Evolutionary conservation across 92 coral and sea anemone genomes (phyloP), one percentile per base, ranked within the genome.

Genomic region (Epizoanthus stellaris): DNA sequence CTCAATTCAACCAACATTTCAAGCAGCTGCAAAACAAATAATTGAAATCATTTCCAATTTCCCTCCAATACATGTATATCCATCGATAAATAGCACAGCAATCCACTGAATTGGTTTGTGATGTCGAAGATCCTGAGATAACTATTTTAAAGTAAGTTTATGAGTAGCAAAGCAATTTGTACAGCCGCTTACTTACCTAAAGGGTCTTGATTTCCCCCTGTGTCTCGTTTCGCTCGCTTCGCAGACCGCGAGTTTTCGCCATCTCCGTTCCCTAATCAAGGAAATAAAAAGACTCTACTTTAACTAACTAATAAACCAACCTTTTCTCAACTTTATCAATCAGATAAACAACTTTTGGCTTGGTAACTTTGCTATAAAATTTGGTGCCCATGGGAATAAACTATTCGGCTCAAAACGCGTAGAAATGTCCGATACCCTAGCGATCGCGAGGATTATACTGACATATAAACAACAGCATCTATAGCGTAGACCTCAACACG

Each of bases 231-330:
- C 62, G 83, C 86, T 65, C 90, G 88, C 80, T 89, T 93, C 64
- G 92, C 64, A 17, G 83, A 40, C 16, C 60, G 7, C 23, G 91
- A 81, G 85, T 85, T 72, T 8, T 91, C 88, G 47, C 68, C 61
- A 30, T 93, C 93, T 62, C 87, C 91, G 25, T 81, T 80, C 17
- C 97, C 97, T 92, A 60, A n/a, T 21, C 30, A 25, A 49, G 59
- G 21, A 77, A 42, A 45, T 57, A 3, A 73, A 20, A 73, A 3
- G 30, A 2, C n/a, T 4, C n/a, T 9, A 25, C 19, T 30, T 76
- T 25, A 34, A n/a, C 36, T 76, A 40, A 2, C 6, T 17, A 11
- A 3, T 67, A 38, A 12, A 54, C 3, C 5, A 43, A 14, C 47
- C 40, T 69, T 45, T 69, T n/a, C 6, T 34, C 14, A 7, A 36